Evolutionary conservation across 1,140 invertebrate genomes (phyloP).

Genomic region (Apocrypta bakeri): DNA sequence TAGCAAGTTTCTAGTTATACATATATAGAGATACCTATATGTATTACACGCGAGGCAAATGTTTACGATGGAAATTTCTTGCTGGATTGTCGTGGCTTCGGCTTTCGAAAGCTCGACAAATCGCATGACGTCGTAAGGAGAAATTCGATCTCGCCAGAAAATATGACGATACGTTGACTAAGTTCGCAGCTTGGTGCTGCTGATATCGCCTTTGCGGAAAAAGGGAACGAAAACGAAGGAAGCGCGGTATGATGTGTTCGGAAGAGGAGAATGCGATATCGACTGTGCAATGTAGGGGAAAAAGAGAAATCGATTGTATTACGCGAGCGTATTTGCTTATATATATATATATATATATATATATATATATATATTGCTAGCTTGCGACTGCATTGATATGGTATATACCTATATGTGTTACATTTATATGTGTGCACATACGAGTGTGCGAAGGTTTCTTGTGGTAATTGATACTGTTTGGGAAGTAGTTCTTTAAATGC

Average conservation of each 20-base stretch:
- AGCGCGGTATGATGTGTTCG: neutral
- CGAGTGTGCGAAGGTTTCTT: neutral
- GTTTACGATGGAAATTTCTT: constrained; percentile 28
- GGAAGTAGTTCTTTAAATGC: neutral
- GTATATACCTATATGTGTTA: neutral
- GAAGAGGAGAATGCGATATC: neutral
- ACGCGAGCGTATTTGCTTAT: neutral
- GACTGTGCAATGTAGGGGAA: neutral
- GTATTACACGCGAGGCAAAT: neutral
- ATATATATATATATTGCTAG: no score
- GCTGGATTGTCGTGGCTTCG: neutral
- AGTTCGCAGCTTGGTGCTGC: neutral
- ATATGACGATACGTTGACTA: neutral
- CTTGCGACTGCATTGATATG: no score
- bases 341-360: neutral
- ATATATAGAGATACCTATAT: neutral
- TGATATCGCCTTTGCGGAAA: neutral
- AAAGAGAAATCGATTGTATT: constrained; percentile 5
- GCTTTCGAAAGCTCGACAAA: constrained; percentile 24
- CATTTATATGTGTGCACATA: neutral
- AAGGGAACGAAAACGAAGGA: neutral
- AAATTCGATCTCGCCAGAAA: constrained; percentile 26
- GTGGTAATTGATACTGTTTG: neutral
- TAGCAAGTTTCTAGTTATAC: no score
- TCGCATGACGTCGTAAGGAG: constrained; percentile 1